These are phyloP conservation scores for Rhinatrema bivittatum DNA, from an alignment of 2,797 vertebrate species.

Conservation along the genomic window DNA sequence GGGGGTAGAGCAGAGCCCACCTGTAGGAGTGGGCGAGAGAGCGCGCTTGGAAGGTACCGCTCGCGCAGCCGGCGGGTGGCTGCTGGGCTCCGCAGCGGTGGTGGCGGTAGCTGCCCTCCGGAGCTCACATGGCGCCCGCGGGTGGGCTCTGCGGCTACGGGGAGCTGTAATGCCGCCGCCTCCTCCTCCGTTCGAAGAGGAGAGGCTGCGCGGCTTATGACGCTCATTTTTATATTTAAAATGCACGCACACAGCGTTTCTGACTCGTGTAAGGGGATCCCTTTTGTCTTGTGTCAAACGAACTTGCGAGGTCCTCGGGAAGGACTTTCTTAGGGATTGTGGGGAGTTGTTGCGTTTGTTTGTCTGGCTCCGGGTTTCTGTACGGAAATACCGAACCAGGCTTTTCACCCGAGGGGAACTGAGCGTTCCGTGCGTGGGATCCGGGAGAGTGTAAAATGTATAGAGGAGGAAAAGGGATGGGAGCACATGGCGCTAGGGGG, in stretches of 20 bases:
- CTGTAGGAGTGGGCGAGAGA: constrained; percentile 30
- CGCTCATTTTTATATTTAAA: no score
- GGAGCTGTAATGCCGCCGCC: no score
- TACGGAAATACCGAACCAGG: no score
- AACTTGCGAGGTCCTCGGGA: neutral
- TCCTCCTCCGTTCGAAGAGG: no score
- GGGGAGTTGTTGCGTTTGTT: no score
- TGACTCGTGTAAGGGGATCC: neutral
- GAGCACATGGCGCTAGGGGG: constrained; percentile 24
- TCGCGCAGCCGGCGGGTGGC: neutral
- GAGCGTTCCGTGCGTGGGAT: neutral
- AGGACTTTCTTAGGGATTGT: neutral
- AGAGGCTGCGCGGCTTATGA: no score
- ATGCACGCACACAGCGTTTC: no score
- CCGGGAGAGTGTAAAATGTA: neutral
- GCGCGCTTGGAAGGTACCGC: neutral
- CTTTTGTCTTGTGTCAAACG: neutral
- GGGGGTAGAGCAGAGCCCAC: constrained; percentile 34
- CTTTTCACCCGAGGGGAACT: neutral
- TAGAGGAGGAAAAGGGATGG: neutral
- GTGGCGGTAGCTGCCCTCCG: constrained; percentile 14
- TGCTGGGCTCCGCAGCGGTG: neutral
- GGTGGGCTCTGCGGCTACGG: neutral
- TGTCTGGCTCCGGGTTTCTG: neutral
- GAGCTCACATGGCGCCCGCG: constrained; percentile 28